phyloP scores from a whole-genome alignment of 2,797 vertebrate species.

The Oryzias sinensis region DNA sequence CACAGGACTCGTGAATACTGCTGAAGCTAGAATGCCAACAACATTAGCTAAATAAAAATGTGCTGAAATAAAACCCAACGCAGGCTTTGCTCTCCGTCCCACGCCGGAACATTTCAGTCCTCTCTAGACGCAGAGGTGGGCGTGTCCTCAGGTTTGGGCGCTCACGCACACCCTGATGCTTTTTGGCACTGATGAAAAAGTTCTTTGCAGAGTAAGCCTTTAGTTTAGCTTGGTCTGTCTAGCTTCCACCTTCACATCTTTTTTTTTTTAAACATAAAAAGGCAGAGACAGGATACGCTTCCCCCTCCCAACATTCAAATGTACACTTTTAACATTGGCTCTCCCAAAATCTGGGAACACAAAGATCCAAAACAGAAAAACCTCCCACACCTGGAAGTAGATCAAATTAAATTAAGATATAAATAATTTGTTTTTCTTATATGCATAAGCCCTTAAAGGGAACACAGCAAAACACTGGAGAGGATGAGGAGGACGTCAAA shows the following conservation, averaged over 20 bases:
- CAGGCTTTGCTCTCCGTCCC: constrained; percentile 44
- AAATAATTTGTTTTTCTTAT: constrained; percentile 45
- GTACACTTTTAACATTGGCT: constrained; percentile 68
- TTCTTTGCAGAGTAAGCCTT: constrained; percentile 59
- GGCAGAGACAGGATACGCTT: constrained; percentile 69
- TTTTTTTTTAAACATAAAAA: constrained; percentile 51
- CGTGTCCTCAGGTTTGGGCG: constrained; percentile 48
- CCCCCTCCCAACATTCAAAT: constrained; percentile 73
- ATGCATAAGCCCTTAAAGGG: constrained; percentile 81
- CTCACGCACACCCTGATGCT: constrained; percentile 65
- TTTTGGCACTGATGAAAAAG: constrained; percentile 80
- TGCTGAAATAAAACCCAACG: constrained; percentile 31
- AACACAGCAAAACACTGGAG: constrained; percentile 58
- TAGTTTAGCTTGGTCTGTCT: constrained; percentile 27
- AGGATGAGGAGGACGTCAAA: constrained; percentile 61
- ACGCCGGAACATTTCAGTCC: constrained; percentile 45
- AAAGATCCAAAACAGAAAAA: constrained; percentile 36
- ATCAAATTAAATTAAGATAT: constrained; percentile 64
- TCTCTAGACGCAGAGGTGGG: constrained; percentile 41
- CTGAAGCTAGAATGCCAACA: constrained; percentile 43
- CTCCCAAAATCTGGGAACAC: constrained; percentile 63
- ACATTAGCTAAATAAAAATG: constrained; percentile 37
- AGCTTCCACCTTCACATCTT: constrained; percentile 23
- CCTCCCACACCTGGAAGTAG: constrained; percentile 39
- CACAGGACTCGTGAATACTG: constrained; percentile 43